These are phyloP conservation scores for Edolisoma coerulescens DNA, from an alignment of 2,113 vertebrate genomes.

Conservation along the genomic window DNA sequence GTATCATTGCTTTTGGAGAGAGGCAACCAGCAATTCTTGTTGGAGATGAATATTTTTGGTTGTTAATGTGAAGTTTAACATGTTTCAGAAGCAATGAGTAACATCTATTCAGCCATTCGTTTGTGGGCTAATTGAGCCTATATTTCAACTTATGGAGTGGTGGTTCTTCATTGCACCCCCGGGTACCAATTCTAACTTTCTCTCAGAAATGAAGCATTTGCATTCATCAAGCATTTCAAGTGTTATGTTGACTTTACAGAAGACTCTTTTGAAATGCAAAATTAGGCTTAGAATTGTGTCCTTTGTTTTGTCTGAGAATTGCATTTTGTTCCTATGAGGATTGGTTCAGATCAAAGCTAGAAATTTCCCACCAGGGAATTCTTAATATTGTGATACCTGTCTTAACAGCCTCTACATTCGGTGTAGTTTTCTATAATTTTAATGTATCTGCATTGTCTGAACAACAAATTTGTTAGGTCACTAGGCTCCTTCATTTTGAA, in stretches of 20 bases:
- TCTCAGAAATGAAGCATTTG: background rate
- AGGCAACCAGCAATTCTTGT: background rate
- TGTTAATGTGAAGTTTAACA: background rate
- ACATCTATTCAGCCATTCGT: background rate
- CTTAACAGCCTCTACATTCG: background rate
- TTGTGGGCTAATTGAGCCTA: background rate
- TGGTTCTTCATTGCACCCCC: fast-evolving
- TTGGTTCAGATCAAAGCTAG: background rate
- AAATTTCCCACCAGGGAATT: background rate
- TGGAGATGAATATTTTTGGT: background rate
- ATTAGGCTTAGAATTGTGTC: background rate
- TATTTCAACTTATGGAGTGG: background rate
- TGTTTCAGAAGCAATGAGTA: background rate
- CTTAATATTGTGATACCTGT: background rate
- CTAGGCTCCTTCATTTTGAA: background rate
- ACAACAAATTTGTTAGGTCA: background rate
- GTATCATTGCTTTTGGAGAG: background rate
- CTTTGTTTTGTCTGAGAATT: background rate
- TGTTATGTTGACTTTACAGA: background rate
- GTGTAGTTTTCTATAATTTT: background rate
- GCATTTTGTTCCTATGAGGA: background rate
- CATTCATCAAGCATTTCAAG: background rate
- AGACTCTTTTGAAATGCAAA: background rate
- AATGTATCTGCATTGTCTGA: background rate
- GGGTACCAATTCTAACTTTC: background rate